These are phyloP conservation scores for Ptychoptera contaminata DNA, from an alignment of 2,888 invertebrate genomes.

Conservation along the genomic window DNA sequence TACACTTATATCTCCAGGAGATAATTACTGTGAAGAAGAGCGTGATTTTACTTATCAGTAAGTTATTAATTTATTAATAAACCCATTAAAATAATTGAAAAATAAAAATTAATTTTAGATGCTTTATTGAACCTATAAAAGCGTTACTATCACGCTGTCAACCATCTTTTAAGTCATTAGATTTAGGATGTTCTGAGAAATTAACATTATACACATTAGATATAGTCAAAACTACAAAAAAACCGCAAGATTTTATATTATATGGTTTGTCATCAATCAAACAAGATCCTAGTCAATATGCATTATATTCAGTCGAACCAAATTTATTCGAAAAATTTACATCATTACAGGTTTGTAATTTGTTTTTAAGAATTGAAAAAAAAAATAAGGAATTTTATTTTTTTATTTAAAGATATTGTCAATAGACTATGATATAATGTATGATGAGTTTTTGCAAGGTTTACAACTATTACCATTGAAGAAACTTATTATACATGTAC, in stretches of 20 bases:
- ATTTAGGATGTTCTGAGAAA: constrained; percentile 29
- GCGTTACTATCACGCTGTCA: constrained; percentile 24
- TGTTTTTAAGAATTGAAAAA: neutral
- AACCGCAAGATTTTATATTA: constrained; percentile 39
- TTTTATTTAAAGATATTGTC: constrained; percentile 19
- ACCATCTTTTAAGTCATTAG: constrained; percentile 22
- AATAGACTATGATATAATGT: constrained; percentile 27
- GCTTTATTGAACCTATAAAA: constrained; percentile 28
- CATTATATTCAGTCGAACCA: constrained; percentile 35
- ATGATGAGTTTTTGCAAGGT: constrained; percentile 25
- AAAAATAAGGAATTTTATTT: neutral
- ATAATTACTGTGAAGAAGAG: constrained; percentile 21
- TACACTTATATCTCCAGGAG: constrained; percentile 17
- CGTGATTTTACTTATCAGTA: constrained; percentile 28
- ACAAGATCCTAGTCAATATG: constrained; percentile 52
- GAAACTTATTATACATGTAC: constrained; percentile 51
- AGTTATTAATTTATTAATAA: constrained; percentile 8
- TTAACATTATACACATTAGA: constrained; percentile 27
- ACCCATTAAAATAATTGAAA: neutral
- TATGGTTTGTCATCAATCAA: constrained; percentile 57
- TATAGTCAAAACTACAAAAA: constrained; percentile 18
- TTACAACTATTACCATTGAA: constrained; percentile 32
- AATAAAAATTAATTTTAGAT: constrained; percentile 14
- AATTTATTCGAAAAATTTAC: constrained; percentile 41
- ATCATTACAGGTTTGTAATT: constrained; percentile 34